A percentile compares a stretch with the other conserved stretches of the same genome.
Conservation (phyloP, 2,113 vertebrate genomes). For the Empidonax traillii region DNA sequence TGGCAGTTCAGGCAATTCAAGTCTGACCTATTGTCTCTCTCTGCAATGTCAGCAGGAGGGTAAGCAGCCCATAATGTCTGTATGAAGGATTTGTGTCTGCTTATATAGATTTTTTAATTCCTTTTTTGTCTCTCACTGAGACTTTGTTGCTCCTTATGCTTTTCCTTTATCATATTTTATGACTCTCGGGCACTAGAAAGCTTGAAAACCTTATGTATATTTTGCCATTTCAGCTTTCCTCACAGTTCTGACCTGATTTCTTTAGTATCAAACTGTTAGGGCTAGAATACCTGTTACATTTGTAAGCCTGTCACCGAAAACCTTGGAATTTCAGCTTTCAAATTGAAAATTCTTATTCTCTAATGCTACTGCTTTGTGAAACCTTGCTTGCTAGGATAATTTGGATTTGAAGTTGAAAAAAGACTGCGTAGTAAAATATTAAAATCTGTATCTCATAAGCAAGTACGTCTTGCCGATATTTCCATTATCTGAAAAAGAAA, state of each 20-base stretch:
- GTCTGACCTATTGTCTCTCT: slow-evolving; percentile 44
- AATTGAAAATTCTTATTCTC: background rate
- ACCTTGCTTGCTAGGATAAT: background rate
- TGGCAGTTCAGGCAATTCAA: slow-evolving; percentile 34
- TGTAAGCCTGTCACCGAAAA: background rate
- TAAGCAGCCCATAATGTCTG: slow-evolving; percentile 34
- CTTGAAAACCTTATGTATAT: background rate
- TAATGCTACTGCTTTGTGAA: background rate
- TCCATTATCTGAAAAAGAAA: background rate
- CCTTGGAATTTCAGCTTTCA: background rate
- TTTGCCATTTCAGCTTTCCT: slow-evolving; percentile 18
- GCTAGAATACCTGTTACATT: background rate
- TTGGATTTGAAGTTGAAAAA: slow-evolving; percentile 10
- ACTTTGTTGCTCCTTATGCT: slow-evolving; percentile 38
- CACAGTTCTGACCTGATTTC: background rate
- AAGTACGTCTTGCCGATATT: background rate
- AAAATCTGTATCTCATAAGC: background rate
- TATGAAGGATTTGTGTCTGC: background rate
- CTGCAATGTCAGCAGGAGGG: slow-evolving; percentile 24
- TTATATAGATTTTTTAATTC: slow-evolving; percentile 29
- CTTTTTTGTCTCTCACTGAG: slow-evolving; percentile 24
- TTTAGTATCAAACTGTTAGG: slow-evolving; percentile 10
- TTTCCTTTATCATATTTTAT: slow-evolving; percentile 7
- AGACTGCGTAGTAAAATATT: background rate
- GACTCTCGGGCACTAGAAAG: background rate